Conservation (phyloP, 2,888 invertebrate species). For the Phaonia tiefii region DNA sequence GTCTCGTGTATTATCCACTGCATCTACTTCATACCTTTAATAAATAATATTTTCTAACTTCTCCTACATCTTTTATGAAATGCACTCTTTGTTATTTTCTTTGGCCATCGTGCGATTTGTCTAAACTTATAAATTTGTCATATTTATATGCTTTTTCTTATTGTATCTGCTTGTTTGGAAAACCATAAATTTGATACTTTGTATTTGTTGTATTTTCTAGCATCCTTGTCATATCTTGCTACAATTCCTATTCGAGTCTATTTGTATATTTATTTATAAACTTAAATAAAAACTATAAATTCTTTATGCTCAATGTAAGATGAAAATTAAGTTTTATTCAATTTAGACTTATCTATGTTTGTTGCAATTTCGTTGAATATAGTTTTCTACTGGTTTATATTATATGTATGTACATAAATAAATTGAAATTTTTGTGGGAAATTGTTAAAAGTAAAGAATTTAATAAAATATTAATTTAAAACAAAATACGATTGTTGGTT, state of each 20-base stretch:
- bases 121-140: slow-evolving; percentile 58
- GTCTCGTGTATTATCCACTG: too few species aligned
- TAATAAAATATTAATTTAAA: slow-evolving; percentile 15
- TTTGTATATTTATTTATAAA: slow-evolving; percentile 55
- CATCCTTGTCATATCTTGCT: not conserved
- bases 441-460: not conserved
- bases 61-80: slow-evolving; percentile 5
- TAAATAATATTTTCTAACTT: slow-evolving; percentile 32
- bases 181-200: slow-evolving; percentile 52
- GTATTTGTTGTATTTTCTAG: slow-evolving; percentile 35
- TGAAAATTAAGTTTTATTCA: slow-evolving; percentile 40
- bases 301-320: slow-evolving; percentile 29
- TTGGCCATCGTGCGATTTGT: slow-evolving; percentile 30
- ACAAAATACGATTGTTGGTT: not conserved
- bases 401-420: not conserved
- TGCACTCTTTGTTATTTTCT: slow-evolving; percentile 33
- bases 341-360: slow-evolving; percentile 14
- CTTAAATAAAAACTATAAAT: slow-evolving; percentile 41
- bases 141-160: slow-evolving; percentile 35
- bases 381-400: not conserved
- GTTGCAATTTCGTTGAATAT: not conserved
- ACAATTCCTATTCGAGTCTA: slow-evolving; percentile 10
- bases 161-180: slow-evolving; percentile 17
- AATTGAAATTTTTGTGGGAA: slow-evolving; percentile 13
- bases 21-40: slow-evolving; percentile 33